Percentiles rank a stretch among this genome's conserved stretches.
These are phyloP conservation scores for Melanotaenia duboulayi DNA, from an alignment of 2,113 vertebrate genomes.

Conservation along the genomic window DNA sequence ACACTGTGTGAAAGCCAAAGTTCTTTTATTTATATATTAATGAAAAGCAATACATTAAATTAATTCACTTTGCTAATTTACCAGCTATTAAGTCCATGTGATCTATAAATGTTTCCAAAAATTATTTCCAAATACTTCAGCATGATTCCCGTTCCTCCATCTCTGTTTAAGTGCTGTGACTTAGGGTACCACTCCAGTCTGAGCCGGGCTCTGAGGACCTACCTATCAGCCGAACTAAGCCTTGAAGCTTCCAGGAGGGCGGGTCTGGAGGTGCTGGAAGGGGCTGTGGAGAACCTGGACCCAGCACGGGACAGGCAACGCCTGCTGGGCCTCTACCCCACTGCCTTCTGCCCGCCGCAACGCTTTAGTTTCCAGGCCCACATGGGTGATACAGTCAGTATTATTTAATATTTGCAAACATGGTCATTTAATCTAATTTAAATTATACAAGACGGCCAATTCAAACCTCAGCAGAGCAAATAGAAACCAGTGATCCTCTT, in stretches of 20 bases:
- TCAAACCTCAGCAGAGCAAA: background rate
- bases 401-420: no score
- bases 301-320: slow-evolving; percentile 95
- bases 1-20: no score
- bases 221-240: slow-evolving; percentile 97
- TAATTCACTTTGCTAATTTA: no score
- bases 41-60: no score
- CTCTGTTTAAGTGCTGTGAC: slow-evolving; percentile 90
- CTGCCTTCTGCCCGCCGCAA: slow-evolving; percentile 93
- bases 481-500: no score
- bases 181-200: slow-evolving; percentile 98
- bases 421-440: no score
- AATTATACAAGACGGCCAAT: no score
- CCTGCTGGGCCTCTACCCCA: slow-evolving; percentile 97
- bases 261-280: slow-evolving; percentile 97
- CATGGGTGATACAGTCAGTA: slow-evolving; percentile 95
- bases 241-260: slow-evolving; percentile 96
- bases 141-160: background rate
- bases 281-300: slow-evolving; percentile 96
- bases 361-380: slow-evolving; percentile 97
- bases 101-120: no score
- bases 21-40: no score
- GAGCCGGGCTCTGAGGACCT: slow-evolving; percentile 95
- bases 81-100: no score
- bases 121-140: background rate